Evolutionary conservation across 1,140 invertebrate genomes (phyloP).

Genomic region (Solenopsis invicta): DNA sequence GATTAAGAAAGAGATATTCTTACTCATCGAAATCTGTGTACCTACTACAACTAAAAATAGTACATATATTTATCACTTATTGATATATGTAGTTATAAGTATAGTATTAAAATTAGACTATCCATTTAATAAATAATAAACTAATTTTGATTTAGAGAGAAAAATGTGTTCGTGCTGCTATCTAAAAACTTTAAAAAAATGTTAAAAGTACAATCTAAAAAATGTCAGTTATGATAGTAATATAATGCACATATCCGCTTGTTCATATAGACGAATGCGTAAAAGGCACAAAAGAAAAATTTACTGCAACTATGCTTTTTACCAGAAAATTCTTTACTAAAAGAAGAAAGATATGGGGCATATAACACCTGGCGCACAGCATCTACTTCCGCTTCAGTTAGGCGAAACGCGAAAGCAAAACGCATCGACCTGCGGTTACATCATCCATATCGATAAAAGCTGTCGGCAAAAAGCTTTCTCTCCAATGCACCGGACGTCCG

Average conservation of each 20-base stretch:
- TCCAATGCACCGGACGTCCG: not conserved
- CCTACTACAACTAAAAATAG: too few species aligned
- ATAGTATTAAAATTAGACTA: too few species aligned
- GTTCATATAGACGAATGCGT: not conserved
- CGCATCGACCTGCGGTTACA: slow-evolving; percentile 25
- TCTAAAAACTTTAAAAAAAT: too few species aligned
- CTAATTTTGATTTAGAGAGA: too few species aligned
- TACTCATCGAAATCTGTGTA: too few species aligned
- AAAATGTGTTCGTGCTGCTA: too few species aligned
- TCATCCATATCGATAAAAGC: slow-evolving; percentile 48
- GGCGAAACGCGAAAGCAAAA: slow-evolving; percentile 22
- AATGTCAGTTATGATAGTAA: not conserved
- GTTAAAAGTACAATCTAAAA: not conserved
- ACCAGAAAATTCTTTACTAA: not conserved
- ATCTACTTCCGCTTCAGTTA: slow-evolving; percentile 15
- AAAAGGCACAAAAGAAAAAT: not conserved
- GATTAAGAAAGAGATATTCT: too few species aligned
- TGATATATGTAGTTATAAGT: too few species aligned
- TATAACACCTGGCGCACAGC: not conserved
- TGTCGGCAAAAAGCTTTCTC: slow-evolving; percentile 35
- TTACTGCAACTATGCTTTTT: not conserved
- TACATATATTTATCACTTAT: too few species aligned
- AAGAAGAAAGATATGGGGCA: not conserved
- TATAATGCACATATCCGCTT: not conserved
- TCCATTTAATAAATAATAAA: too few species aligned